phyloP scores from a whole-genome alignment of 2,888 invertebrate species.

The Trichopoda pennipes region DNA sequence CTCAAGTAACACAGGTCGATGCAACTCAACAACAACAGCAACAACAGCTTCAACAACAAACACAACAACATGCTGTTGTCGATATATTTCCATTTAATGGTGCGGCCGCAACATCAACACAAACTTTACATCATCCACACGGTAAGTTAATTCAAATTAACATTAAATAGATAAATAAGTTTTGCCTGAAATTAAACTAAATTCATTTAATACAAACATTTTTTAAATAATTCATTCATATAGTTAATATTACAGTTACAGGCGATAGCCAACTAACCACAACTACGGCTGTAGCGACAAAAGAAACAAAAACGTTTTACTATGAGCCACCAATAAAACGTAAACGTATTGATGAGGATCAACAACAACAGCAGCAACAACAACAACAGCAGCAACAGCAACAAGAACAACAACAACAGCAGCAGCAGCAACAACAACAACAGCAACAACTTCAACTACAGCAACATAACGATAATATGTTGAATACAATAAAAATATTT shows the following conservation, averaged over 20 bases:
- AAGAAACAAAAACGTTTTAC: slow-evolving; percentile 77
- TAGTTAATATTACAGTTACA: slow-evolving; percentile 77
- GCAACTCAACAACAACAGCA: slow-evolving; percentile 73
- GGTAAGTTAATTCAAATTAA: slow-evolving; percentile 70
- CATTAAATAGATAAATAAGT: not conserved
- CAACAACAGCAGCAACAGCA: slow-evolving; percentile 52
- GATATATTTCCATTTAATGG: slow-evolving; percentile 78
- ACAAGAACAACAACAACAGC: slow-evolving; percentile 63
- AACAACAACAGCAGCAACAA: slow-evolving; percentile 65
- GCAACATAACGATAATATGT: slow-evolving; percentile 76
- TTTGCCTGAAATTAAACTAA: too few species aligned
- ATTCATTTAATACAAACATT: not conserved
- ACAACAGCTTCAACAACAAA: slow-evolving; percentile 76
- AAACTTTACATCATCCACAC: slow-evolving; percentile 78
- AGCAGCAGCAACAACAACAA: slow-evolving; percentile 61
- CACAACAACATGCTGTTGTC: slow-evolving; percentile 76
- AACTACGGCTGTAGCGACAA: slow-evolving; percentile 73
- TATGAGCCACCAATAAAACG: slow-evolving; percentile 78
- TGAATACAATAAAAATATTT: slow-evolving; percentile 79
- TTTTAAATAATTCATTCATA: slow-evolving; percentile 37
- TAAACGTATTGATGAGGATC: slow-evolving; percentile 76
- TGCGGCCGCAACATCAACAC: slow-evolving; percentile 76
- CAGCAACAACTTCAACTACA: slow-evolving; percentile 21
- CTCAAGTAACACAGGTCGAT: slow-evolving; percentile 76
- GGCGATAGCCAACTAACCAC: slow-evolving; percentile 76